Evolutionary conservation across 2,888 invertebrate genomes (phyloP).

Genomic region (Chrysodeixis includens): DNA sequence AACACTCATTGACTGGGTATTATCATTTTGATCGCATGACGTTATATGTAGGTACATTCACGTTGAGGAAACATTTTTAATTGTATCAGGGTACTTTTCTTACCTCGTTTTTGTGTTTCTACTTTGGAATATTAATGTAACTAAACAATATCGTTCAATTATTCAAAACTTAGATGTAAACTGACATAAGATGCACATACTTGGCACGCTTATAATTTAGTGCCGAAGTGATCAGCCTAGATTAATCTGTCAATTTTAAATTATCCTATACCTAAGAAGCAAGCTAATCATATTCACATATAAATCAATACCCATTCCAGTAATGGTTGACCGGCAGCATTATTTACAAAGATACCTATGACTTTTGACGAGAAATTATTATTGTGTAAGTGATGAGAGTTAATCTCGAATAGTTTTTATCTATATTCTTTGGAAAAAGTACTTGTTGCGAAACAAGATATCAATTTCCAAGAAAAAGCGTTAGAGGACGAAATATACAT

Average conservation of each 20-base stretch:
- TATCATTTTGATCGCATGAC: neutral
- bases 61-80: neutral
- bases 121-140: neutral
- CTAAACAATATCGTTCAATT: neutral
- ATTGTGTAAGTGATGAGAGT: neutral
- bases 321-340: slow-evolving; percentile 16
- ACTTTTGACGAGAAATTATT: slow-evolving; percentile 3
- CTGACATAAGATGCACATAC: neutral
- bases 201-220: slow-evolving; percentile 10
- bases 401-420: neutral
- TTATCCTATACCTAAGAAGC: neutral
- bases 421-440: neutral
- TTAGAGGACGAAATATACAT: neutral
- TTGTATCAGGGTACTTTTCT: neutral
- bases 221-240: slow-evolving; percentile 13
- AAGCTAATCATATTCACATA: neutral
- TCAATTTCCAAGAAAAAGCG: neutral
- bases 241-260: slow-evolving; percentile 37
- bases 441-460: neutral
- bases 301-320: neutral
- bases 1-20: slow-evolving; percentile 1
- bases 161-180: neutral
- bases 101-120: neutral
- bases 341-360: slow-evolving; percentile 14
- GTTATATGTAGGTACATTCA: neutral